phyloP scores from a whole-genome alignment of 2,113 vertebrate species.

The Myotis yumanensis region DNA sequence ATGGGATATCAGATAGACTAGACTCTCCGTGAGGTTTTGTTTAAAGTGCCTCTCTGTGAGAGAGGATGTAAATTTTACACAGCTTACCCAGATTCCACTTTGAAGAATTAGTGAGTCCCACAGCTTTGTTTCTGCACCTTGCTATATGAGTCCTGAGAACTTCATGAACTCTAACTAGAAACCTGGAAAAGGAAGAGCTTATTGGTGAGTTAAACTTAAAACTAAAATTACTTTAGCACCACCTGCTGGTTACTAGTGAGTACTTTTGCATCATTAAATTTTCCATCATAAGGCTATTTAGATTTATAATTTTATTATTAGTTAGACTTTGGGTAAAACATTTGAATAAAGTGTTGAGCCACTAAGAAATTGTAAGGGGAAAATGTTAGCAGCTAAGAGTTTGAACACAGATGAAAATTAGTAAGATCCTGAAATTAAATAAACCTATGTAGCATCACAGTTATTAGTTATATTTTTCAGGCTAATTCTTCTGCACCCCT shows the following conservation, averaged over 20 bases:
- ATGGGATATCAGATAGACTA: neutral
- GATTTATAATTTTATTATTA: neutral
- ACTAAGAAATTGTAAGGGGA: conserved; percentile 15
- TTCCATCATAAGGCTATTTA: neutral
- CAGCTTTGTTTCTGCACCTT: neutral
- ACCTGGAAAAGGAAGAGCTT: neutral
- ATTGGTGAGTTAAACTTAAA: neutral
- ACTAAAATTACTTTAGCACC: conserved; percentile 41
- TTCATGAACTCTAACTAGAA: neutral
- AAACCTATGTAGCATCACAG: neutral
- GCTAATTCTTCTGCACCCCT: neutral
- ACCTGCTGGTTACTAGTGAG: conserved; percentile 49
- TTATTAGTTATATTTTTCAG: conserved; percentile 23
- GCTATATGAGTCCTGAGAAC: neutral
- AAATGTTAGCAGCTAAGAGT: neutral
- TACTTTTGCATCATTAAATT: neutral
- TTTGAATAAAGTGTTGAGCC: neutral
- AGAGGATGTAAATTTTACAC: neutral
- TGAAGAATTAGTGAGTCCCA: neutral
- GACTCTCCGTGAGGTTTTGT: neutral
- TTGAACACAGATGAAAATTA: conserved; percentile 2
- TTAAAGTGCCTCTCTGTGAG: neutral
- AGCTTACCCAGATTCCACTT: neutral
- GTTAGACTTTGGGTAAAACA: neutral
- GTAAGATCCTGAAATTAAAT: conserved; percentile 1